Evolutionary conservation across 2,113 vertebrate species (phyloP), one percentile per base, ranked within the genome.

Genomic region (Heteronetta atricapilla): DNA sequence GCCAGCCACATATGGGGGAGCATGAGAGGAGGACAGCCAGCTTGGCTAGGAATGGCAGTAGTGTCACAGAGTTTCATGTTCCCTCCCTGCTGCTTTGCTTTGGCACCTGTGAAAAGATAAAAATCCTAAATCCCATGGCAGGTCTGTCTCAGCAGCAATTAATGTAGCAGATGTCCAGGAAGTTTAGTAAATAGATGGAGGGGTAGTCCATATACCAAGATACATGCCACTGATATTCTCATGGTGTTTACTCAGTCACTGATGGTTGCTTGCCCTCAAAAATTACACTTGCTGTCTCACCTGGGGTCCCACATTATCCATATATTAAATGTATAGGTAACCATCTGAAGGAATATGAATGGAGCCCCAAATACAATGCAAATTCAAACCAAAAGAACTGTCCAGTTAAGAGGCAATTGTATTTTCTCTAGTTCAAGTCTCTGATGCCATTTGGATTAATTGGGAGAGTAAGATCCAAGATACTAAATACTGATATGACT

Each of bases 391-490:
- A 48, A 76, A 66, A n/a, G 5, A 38, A 31, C 36, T 3, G 53
- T 89, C 21, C 50, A 80, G 14, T 92, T 93, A 86, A 75, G 56
- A 38, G 42, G 46, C 68, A 72, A 15, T 25, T 68, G 44, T 40
- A 60, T 38, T 60, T 83, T 80, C 56, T 82, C 77, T 93, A 75
- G 86, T 86, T 93, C 82, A 84, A 75, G 88, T 86, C 86, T 92
- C 73, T 72, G 56, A 68, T 62, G 88, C 10, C 86, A 90, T 13
- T 84, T 62, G 64, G 74, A 89, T 92, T 76, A 93, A 94, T 58
- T 90, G 29, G 89, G 70, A 96, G 84, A 93, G 73, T 48, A 69
- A 26, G 88, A 92, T 82, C 84, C 67, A 29, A 97, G 94, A 96
- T 82, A 70, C 81, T 26, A 46, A 95, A 77, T 76, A n/a, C 55